Percentiles rank a stretch among this genome's conserved stretches.
These are phyloP conservation scores for Neodon shergylaensis DNA, from an alignment of 2,113 vertebrate genomes.

Conservation along the genomic window DNA sequence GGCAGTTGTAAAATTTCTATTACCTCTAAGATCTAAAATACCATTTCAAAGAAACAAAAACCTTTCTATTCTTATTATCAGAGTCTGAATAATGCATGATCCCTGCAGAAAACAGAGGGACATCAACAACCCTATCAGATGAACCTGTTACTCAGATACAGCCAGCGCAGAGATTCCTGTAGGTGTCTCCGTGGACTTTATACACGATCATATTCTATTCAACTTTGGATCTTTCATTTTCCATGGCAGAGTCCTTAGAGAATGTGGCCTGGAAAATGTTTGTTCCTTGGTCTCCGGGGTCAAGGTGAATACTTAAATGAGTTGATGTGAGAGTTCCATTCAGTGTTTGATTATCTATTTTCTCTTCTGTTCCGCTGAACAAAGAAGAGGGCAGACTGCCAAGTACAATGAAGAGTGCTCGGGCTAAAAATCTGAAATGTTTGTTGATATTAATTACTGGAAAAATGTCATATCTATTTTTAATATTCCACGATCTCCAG, in stretches of 20 bases:
- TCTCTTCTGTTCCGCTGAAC: slow-evolving; percentile 12
- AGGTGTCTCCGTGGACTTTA: background rate
- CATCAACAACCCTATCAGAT: background rate
- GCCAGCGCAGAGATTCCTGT: background rate
- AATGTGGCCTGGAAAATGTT: background rate
- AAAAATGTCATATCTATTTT: slow-evolving; percentile 5
- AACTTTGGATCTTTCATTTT: background rate
- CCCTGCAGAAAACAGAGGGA: background rate
- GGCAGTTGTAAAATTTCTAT: slow-evolving; percentile 24
- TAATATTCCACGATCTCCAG: background rate
- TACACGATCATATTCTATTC: background rate
- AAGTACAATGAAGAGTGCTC: background rate
- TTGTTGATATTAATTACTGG: slow-evolving; percentile 17
- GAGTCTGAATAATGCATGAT: slow-evolving; percentile 53
- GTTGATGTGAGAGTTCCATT: background rate
- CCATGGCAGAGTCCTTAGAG: background rate
- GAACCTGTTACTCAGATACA: background rate
- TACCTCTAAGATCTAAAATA: slow-evolving; percentile 44
- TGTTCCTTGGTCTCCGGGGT: slow-evolving; percentile 24
- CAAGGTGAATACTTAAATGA: slow-evolving; percentile 48
- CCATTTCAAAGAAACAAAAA: background rate
- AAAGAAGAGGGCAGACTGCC: background rate
- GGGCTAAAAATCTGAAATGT: background rate
- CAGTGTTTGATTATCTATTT: slow-evolving; percentile 33
- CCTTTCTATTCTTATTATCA: background rate